phyloP scores from a whole-genome alignment of 2,113 vertebrate genomes.

The Rhinoderma darwinii region DNA sequence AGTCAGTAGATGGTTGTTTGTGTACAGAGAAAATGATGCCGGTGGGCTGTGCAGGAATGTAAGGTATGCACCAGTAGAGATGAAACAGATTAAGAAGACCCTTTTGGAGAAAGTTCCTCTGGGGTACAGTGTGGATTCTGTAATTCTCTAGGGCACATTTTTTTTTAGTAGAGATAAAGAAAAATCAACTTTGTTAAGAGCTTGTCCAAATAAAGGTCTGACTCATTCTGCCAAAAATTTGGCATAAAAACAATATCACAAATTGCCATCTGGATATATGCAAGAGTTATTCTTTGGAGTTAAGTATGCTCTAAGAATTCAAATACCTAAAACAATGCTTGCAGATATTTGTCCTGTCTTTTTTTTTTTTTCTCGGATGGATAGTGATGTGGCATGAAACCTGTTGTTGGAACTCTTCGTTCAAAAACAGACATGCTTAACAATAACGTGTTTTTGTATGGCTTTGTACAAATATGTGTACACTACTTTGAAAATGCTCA shows the following conservation, averaged over 20 bases:
- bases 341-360: slow-evolving; percentile 63
- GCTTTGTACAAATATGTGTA: not conserved
- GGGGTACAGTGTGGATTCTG: slow-evolving; percentile 22
- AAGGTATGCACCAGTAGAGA: slow-evolving; percentile 32
- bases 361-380: slow-evolving; percentile 60
- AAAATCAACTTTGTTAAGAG: slow-evolving; percentile 25
- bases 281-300: slow-evolving; percentile 50
- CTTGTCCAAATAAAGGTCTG: slow-evolving; percentile 26
- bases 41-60: slow-evolving; percentile 41
- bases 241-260: not conserved
- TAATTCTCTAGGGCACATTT: slow-evolving; percentile 30
- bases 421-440: slow-evolving; percentile 74
- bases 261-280: slow-evolving; percentile 22
- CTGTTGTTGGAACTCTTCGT: slow-evolving; percentile 74
- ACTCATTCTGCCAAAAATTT: not conserved
- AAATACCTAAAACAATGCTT: slow-evolving; percentile 66
- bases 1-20: slow-evolving; percentile 17
- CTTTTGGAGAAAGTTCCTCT: slow-evolving; percentile 22
- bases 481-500: not conserved
- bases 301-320: slow-evolving; percentile 67
- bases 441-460: slow-evolving; percentile 66
- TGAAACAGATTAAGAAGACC: slow-evolving; percentile 35
- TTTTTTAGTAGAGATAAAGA: slow-evolving; percentile 9
- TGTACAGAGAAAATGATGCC: slow-evolving; percentile 17
- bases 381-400: slow-evolving; percentile 68